phyloP scores from a whole-genome alignment of 2,888 invertebrate species.

The Pollenia angustigena region DNA sequence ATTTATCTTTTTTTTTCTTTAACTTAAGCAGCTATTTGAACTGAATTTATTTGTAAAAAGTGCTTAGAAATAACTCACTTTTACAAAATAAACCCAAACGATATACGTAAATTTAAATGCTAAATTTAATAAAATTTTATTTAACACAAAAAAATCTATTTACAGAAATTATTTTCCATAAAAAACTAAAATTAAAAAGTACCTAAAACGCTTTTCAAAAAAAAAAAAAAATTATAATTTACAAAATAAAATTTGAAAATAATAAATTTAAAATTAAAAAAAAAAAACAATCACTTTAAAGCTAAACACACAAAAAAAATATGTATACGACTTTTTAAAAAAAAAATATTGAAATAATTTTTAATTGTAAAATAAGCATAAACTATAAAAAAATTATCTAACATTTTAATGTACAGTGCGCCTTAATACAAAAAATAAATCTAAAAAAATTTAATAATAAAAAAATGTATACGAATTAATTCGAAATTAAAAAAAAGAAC shows the following conservation, averaged over 20 bases:
- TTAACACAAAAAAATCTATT: constrained; percentile 48
- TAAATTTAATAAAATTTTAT: constrained; percentile 60
- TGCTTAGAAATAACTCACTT: constrained; percentile 13
- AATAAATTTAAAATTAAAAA: constrained; percentile 31
- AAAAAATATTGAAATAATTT: constrained; percentile 60
- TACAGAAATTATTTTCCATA: constrained; percentile 62
- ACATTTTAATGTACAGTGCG: constrained; percentile 73
- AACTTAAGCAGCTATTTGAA: constrained; percentile 77
- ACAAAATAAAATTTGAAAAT: constrained; percentile 21
- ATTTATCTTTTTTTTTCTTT: constrained; percentile 25
- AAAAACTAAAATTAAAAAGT: constrained; percentile 64
- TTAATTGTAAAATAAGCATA: constrained; percentile 74
- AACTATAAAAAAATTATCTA: constrained; percentile 4
- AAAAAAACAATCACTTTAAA: constrained; percentile 64
- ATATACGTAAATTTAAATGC: constrained; percentile 72
- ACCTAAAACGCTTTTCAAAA: constrained; percentile 69
- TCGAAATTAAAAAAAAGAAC: constrained; percentile 59
- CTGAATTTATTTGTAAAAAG: constrained; percentile 79
- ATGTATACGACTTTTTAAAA: constrained; percentile 81
- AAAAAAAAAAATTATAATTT: constrained; percentile 42
- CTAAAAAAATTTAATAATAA: constrained; percentile 25
- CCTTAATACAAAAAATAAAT: constrained; percentile 62
- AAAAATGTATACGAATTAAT: constrained; percentile 71
- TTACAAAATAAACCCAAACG: constrained; percentile 66
- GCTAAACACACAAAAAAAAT: constrained; percentile 75